These are phyloP conservation scores for Spinus pinus DNA, from an alignment of 2,797 vertebrate species.

Conservation along the genomic window DNA sequence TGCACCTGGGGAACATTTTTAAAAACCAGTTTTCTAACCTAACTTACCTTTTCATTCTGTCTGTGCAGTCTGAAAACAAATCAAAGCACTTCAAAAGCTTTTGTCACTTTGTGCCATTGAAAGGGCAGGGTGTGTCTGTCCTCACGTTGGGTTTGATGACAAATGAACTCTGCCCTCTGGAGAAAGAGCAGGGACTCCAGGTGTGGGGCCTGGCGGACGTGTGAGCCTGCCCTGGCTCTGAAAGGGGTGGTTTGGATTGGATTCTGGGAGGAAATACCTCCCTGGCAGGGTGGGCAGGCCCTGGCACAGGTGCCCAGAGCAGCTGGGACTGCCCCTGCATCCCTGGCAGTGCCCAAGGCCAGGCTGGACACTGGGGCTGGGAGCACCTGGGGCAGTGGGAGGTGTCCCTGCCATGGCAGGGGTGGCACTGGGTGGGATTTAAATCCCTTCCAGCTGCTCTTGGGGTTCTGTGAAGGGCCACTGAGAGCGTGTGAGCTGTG, in stretches of 20 bases:
- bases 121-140: background rate
- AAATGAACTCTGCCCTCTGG: background rate
- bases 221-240: background rate
- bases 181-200: background rate
- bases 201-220: rapidly evolving
- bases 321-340: background rate
- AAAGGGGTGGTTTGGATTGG: rapidly evolving
- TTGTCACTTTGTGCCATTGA: background rate
- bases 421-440: rapidly evolving
- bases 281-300: rapidly evolving
- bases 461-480: background rate
- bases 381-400: background rate
- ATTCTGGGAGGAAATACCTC: background rate
- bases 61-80: background rate
- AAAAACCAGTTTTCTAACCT: background rate
- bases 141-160: background rate
- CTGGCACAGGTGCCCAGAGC: background rate
- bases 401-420: background rate
- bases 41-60: background rate
- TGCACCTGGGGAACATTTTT: background rate
- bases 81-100: background rate
- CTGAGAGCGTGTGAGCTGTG: background rate
- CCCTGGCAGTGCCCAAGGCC: rapidly evolving
- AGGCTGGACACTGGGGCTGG: rapidly evolving
- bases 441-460: background rate